Base-by-base conservation (phyloP, 2,888 invertebrate genomes). In the Athalia rosae region DNA sequence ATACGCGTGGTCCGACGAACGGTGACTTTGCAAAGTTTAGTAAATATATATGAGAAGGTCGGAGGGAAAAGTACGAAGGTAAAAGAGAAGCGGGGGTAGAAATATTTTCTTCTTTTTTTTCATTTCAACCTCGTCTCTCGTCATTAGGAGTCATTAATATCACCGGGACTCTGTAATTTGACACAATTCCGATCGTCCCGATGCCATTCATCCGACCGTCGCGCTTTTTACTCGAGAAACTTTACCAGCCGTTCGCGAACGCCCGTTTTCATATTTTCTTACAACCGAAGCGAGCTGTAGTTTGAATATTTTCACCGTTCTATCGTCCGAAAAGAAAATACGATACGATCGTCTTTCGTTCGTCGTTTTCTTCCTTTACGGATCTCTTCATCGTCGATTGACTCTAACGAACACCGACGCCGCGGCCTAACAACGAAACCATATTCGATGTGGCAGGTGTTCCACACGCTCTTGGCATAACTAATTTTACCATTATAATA, bases 121-220 rank as follows among this genome's bases (percentile, higher is more conserved):
- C 28, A n/a, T 28, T 28, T 28, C 13, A 4, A 41, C 56, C 71
- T 58, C 58, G 58, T 58, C 1, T 58, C 50, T 74, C 87, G 87
- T 89, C 88, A 89, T 89, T 89, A 89, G 86, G 85, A 85, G 86
- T 88, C 89, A 88, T 89, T 88, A 89, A 89, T 88, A 87, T 83
- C 82, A 83, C 85, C 83, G 85, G 28, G 83, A 85, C 88, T 89
- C 89, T 89, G 88, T 89, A 89, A 89, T 89, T 89, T 89, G 87
- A 88, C 89, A 87, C 86, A 89, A 87, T 89, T 89, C 89, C 89
- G 89, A 89, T 89, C 83, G 83, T n/a, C 83, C 83, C 83, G 62
- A 15, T 43, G 76, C 69, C 78, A 76, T 66, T 66, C 63, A 76
- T 50, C 73, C 48, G 63, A 79, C 79, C 58, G 28, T 64, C 53